Conservation (phyloP, 2,113 vertebrate species). For the Ancistrus triradiatus region DNA sequence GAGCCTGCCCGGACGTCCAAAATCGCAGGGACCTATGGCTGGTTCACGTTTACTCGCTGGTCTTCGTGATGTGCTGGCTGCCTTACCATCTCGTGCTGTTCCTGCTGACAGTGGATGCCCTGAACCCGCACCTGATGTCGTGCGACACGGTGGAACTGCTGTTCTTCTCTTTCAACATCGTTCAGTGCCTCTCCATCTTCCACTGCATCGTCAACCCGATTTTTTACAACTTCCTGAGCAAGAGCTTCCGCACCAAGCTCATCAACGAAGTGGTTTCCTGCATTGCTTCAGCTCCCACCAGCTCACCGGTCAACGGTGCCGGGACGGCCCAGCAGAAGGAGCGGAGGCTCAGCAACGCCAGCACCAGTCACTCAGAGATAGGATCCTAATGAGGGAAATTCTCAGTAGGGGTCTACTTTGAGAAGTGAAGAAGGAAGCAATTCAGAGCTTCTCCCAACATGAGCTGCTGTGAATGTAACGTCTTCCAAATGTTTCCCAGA, state of each 20-base stretch:
- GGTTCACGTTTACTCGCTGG: constrained; percentile 77
- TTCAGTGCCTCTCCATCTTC: constrained; percentile 79
- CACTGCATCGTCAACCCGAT: constrained; percentile 89
- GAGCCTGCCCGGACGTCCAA: constrained; percentile 56
- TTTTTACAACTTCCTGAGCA: constrained; percentile 94
- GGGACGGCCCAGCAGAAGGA: constrained; percentile 42
- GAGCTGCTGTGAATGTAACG: constrained; percentile 9
- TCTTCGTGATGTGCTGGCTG: constrained; percentile 83
- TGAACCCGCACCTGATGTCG: constrained; percentile 60
- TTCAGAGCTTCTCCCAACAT: background rate
- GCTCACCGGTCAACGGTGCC: constrained; percentile 26
- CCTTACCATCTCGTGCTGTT: constrained; percentile 78
- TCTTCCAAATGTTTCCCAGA: background rate
- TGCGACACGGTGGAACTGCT: constrained; percentile 72
- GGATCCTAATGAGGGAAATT: constrained; percentile 51
- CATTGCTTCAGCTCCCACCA: constrained; percentile 57
- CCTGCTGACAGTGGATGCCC: constrained; percentile 68
- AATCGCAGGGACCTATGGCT: constrained; percentile 72
- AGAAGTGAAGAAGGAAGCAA: constrained; percentile 17
- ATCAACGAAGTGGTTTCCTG: constrained; percentile 70
- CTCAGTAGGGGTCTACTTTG: background rate
- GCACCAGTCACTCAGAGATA: constrained; percentile 85
- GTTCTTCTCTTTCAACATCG: constrained; percentile 80
- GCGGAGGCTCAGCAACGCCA: constrained; percentile 62
- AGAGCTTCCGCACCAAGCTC: constrained; percentile 77